These are phyloP conservation scores for Drosophila subsilvestris DNA, from an alignment of 2,888 invertebrate species.

Conservation along the genomic window DNA sequence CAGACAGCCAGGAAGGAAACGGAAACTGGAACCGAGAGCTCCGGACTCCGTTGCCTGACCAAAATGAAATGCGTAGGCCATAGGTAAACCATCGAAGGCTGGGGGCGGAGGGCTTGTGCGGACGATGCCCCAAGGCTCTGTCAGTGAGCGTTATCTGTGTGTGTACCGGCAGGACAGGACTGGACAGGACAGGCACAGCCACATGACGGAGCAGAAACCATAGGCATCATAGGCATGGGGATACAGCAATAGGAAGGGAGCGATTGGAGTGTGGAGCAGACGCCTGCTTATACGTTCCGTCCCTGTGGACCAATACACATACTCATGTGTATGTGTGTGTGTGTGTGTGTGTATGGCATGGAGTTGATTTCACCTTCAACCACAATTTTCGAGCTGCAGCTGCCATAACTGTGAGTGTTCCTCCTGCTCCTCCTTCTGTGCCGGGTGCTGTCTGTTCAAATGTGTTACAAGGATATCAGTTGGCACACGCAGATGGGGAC, in stretches of 20 bases:
- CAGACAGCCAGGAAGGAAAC: constrained; percentile 22
- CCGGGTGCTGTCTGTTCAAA: constrained; percentile 32
- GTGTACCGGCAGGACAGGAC: constrained; percentile 23
- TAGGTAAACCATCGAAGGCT: constrained; percentile 28
- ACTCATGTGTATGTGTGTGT: constrained; percentile 15
- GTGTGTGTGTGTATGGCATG: constrained; percentile 21
- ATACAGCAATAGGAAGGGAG: too few species aligned
- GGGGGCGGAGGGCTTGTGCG: not conserved
- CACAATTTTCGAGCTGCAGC: constrained; percentile 70
- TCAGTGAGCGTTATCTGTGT: constrained; percentile 67
- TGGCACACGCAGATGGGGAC: constrained; percentile 27
- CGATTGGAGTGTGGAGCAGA: not conserved
- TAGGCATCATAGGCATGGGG: not conserved
- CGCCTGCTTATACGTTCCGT: constrained; percentile 16
- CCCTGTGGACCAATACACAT: constrained; percentile 69
- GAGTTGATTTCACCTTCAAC: constrained; percentile 38
- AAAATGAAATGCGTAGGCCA: constrained; percentile 69
- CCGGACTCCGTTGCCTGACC: constrained; percentile 56
- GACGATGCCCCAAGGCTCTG: constrained; percentile 72
- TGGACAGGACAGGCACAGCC: not conserved
- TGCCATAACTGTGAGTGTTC: constrained; percentile 39
- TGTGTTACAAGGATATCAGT: constrained; percentile 63
- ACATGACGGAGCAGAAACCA: constrained; percentile 29
- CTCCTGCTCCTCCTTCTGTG: not conserved
- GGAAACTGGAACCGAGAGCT: constrained; percentile 34